Percentiles rank a stretch among this genome's conserved stretches.
phyloP scores from a whole-genome alignment of 2,888 invertebrate genomes.

The Hedya salicella region DNA sequence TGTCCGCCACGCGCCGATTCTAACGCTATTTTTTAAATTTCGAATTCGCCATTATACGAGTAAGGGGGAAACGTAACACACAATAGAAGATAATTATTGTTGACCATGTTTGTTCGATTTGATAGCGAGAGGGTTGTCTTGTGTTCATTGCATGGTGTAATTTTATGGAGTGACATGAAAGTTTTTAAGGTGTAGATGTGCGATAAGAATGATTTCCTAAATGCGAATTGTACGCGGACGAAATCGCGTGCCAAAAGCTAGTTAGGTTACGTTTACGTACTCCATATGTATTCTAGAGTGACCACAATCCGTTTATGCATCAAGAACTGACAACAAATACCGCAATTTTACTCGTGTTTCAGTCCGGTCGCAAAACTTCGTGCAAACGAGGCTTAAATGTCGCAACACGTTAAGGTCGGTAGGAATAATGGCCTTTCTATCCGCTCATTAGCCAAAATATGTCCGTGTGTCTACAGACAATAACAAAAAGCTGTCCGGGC shows the following conservation, averaged over 20 bases:
- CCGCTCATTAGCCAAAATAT: constrained; percentile 79
- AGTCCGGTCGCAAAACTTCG: not conserved
- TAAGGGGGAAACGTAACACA: constrained; percentile 16
- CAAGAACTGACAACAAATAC: not conserved
- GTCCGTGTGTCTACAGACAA: constrained; percentile 62
- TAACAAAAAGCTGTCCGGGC: constrained; percentile 74
- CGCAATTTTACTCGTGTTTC: too few species aligned
- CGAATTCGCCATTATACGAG: constrained; percentile 32
- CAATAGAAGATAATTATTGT: constrained; percentile 38
- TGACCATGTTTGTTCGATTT: constrained; percentile 27
- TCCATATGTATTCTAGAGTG: too few species aligned
- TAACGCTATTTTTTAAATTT: constrained; percentile 38
- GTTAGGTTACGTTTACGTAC: too few species aligned
- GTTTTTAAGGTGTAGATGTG: not conserved
- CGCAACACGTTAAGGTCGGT: constrained; percentile 52
- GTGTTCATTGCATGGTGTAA: constrained; percentile 1
- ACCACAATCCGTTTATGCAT: too few species aligned
- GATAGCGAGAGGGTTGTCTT: constrained; percentile 19
- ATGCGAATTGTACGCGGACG: too few species aligned
- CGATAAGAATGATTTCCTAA: not conserved
- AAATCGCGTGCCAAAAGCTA: too few species aligned
- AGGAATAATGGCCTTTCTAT: constrained; percentile 74
- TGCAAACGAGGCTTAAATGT: constrained; percentile 24
- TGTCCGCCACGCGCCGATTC: constrained; percentile 47
- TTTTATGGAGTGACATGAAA: constrained; percentile 11